Base-by-base conservation (phyloP, 1,140 invertebrate genomes). In the Laupala kohalensis region DNA sequence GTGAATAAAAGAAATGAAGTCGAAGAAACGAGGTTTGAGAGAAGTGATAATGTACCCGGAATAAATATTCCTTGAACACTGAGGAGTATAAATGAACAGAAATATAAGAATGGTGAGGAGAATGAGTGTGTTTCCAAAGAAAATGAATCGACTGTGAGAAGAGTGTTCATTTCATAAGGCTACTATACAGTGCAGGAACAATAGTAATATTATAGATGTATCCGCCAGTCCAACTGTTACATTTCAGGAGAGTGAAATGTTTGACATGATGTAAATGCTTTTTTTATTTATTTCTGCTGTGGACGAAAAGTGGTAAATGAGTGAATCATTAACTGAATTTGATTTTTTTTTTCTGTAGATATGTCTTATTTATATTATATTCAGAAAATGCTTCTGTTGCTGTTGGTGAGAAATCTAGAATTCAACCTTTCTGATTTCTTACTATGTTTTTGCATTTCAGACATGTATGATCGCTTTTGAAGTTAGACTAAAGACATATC, bases 1-100 rank as follows among this genome's bases (percentile, higher is more conserved):
- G 86, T 80, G 80, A 30, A 64, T 27, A 71, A 24, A 24, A 70
- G 24, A 62, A 70, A 70, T 62, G 23, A 70, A 70, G 27, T 53
- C 19, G 9, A 53, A 53, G 37, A 53, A 53, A 53, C 19, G 37
- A 19, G 37, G 9, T 53, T 53, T 53, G 19, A 13, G 37, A 53
- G 37, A 53, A 53, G 37, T 53, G 37, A 53, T 53, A 53, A 53
- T 19, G 37, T 53, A 53, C 37, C 37, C 9, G 37, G 19, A 53
- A 53, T 53, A 19, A 19, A 13, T 53, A 53, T 53, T 53, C 37
- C 37, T 53, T 53, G 37, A 53, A 53, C 37, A 13, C 19, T 53
- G 37, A 53, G 37, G 37, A 53, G 37, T 53, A 53, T 13, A 53
- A 13, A 53, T 53, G 37, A 53, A 53, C 37, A 13, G 37, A 53